phyloP scores from a whole-genome alignment of 2,888 invertebrate genomes.

The Cheiracanthium punctorium region DNA sequence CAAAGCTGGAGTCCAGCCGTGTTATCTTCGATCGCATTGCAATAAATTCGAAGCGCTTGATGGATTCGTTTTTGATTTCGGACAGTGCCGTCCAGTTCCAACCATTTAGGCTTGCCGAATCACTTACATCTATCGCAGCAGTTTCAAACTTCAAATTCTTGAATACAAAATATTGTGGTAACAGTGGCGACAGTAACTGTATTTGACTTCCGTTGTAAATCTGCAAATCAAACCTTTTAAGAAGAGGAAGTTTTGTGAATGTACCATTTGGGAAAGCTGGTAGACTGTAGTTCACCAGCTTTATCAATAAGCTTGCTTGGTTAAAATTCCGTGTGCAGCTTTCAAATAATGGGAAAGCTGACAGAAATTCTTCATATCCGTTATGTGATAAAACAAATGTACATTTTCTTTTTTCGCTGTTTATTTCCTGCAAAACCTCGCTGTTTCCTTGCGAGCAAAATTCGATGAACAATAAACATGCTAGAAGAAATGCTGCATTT shows the following conservation, averaged over 20 bases:
- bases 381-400: slow-evolving; percentile 23
- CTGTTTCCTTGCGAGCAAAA: too few relatives aligned
- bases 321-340: not conserved
- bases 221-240: slow-evolving; percentile 16
- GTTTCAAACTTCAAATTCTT: slow-evolving; percentile 26
- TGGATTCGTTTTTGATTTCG: not conserved
- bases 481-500: too few relatives aligned
- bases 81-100: slow-evolving; percentile 40
- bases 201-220: slow-evolving; percentile 20
- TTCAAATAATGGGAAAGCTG: not conserved
- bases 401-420: not conserved
- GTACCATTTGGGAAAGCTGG: slow-evolving; percentile 38
- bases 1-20: slow-evolving; percentile 37
- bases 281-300: slow-evolving; percentile 23
- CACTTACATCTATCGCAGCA: not conserved
- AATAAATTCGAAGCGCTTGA: slow-evolving; percentile 18
- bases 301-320: not conserved
- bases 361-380: slow-evolving; percentile 1
- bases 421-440: too few relatives aligned
- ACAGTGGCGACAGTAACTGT: not conserved
- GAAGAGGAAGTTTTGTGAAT: slow-evolving; percentile 16
- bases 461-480: too few relatives aligned
- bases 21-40: slow-evolving; percentile 27
- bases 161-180: slow-evolving; percentile 21
- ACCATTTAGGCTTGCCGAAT: slow-evolving; percentile 23